A percentile compares a stretch with the other conserved stretches of the same genome.
Conservation (phyloP, 2,113 vertebrate genomes). For the Erinaceus europaeus region DNA sequence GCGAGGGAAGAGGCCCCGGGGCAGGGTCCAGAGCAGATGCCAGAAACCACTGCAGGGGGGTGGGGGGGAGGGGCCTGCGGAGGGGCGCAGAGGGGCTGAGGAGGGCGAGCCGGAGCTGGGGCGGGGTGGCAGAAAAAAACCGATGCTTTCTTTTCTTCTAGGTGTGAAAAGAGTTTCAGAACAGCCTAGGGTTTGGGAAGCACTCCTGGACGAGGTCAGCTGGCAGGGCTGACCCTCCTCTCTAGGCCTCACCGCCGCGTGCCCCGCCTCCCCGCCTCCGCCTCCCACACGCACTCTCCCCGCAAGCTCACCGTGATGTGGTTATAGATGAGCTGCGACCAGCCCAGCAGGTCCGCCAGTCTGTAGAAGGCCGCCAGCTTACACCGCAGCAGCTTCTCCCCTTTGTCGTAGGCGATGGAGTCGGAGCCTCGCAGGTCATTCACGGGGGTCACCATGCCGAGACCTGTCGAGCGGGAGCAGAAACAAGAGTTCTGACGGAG, state of each 20-base stretch:
- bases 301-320: conserved; percentile 93
- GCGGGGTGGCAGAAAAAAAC: no score
- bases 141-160: no score
- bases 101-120: no score
- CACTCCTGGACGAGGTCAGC: neutral
- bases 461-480: conserved; percentile 81
- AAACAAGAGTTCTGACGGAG: neutral
- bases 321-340: conserved; percentile 99
- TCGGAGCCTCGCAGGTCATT: conserved; percentile 97
- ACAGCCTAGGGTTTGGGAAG: no score
- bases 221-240: neutral
- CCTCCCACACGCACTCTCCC: neutral
- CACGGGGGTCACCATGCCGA: conserved; percentile 98
- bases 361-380: conserved; percentile 97
- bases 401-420: conserved; percentile 98
- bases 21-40: no score
- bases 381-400: conserved; percentile 95
- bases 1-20: no score
- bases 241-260: neutral
- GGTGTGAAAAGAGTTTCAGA: no score
- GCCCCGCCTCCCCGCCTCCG: neutral
- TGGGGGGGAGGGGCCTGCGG: no score
- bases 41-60: no score
- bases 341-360: conserved; percentile 95
- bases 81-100: no score